A percentile compares a stretch with the other conserved stretches of the same genome.
Evolutionary conservation across 1,140 invertebrate species (phyloP).

Genomic region (Zaprionus camerounensis): DNA sequence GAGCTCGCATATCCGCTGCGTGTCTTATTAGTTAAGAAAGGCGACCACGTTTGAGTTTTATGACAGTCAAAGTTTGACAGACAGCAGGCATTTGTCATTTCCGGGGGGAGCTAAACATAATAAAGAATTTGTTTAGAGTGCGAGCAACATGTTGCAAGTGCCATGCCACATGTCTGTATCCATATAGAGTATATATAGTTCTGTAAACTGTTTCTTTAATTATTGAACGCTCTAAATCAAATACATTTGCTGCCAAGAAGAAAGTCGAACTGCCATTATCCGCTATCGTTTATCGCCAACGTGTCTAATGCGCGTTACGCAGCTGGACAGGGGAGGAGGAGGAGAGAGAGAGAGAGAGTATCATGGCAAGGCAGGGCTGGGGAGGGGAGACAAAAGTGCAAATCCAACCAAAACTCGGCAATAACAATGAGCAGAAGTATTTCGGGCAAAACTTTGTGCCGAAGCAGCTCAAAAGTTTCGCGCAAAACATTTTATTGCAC

Average conservation of each 20-base stretch:
- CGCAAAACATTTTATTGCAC: slow-evolving; percentile 80
- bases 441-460: slow-evolving; percentile 57
- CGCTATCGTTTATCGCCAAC: slow-evolving; percentile 64
- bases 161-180: no score
- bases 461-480: slow-evolving; percentile 65
- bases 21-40: slow-evolving; percentile 75
- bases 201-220: slow-evolving; percentile 2
- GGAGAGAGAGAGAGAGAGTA: slow-evolving; percentile 20
- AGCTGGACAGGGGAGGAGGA: not conserved
- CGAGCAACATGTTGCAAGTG: slow-evolving; percentile 42
- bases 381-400: slow-evolving; percentile 62
- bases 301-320: slow-evolving; percentile 58
- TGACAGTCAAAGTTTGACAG: slow-evolving; percentile 62
- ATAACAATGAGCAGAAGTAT: slow-evolving; percentile 65
- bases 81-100: slow-evolving; percentile 59
- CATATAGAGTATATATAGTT: not conserved
- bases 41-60: slow-evolving; percentile 77
- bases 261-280: slow-evolving; percentile 60
- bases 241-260: not conserved
- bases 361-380: slow-evolving; percentile 40
- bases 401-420: slow-evolving; percentile 68
- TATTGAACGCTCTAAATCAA: slow-evolving; percentile 5
- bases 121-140: slow-evolving; percentile 63
- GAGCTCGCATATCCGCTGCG: slow-evolving; percentile 49
- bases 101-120: slow-evolving; percentile 38